These are phyloP conservation scores for Formica aserva DNA, from an alignment of 2,888 invertebrate species.

Conservation along the genomic window DNA sequence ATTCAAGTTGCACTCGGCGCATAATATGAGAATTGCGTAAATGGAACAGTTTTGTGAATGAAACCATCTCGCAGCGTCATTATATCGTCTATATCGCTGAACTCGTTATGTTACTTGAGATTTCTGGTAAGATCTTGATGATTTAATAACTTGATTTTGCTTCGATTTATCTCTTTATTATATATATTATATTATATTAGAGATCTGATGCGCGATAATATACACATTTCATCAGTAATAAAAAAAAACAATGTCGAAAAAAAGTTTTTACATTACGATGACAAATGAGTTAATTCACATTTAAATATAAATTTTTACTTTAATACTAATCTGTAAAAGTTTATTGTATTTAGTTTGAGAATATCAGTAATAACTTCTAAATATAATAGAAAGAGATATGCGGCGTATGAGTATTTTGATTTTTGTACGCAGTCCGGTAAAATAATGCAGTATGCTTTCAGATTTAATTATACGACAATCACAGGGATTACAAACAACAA, in stretches of 20 bases:
- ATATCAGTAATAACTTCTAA: not conserved
- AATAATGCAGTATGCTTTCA: not conserved
- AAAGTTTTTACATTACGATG: not conserved
- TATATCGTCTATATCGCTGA: not conserved
- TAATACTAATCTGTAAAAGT: not conserved
- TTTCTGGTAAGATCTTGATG: not conserved
- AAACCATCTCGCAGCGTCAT: slow-evolving; percentile 19
- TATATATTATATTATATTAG: not conserved
- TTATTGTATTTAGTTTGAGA: not conserved
- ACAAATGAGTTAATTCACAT: not conserved
- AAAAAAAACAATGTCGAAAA: not conserved
- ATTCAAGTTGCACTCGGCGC: slow-evolving; percentile 5
- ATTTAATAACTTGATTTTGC: not conserved
- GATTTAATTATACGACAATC: not conserved
- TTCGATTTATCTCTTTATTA: not conserved
- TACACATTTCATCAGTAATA: not conserved
- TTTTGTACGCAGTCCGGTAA: not conserved
- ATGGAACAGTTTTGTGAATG: slow-evolving; percentile 33
- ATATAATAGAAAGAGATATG: not conserved
- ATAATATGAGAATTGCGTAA: slow-evolving; percentile 35
- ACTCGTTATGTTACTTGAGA: not conserved
- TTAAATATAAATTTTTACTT: not conserved
- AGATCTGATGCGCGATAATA: too few species aligned
- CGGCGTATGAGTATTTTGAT: not conserved
- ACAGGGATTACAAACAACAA: not conserved